Base-by-base conservation (phyloP, 2,113 vertebrate genomes). In the Lampris incognitus region DNA sequence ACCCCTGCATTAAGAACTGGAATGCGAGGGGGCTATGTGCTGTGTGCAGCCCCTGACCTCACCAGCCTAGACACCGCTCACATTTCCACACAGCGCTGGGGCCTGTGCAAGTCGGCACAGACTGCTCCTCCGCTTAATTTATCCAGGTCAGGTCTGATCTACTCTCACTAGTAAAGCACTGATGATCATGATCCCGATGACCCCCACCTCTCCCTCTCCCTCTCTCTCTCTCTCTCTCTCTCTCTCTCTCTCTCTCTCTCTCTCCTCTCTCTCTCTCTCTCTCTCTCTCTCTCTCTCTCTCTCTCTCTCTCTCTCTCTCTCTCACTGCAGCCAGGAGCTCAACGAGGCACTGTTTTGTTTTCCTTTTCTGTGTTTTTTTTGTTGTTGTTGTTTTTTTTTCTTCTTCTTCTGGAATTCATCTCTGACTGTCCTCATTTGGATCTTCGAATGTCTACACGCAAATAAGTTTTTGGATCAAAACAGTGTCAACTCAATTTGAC, bases 61-160 rank as follows among this genome's bases (percentile, higher is more conserved):
- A 64, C 76, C 78, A 50, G 56, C 55, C 78, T 24, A 71, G 73
- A 82, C 37, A 57, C 80, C 42, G 62, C 74, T 93, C 82, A 80
- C 84, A 77, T 90, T 82, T 85, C 81, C 78, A 84, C 74, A 41
- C 76, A 52, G 64, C 38, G 10, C 61, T 24, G 74, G 64, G 69
- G 71, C 52, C 59, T 67, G 63, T 61, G 81, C 79, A 81, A 81
- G 80, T 75, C 80, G 61, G 55, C n/a, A 13, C 72, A 38, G 64
- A 63, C 80, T 66, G 73, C 75, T 84, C 64, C 81, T 76, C 55
- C 78, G 68, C 73, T 90, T 85, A 79, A 88, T 87, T 85, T 81
- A 88, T 87, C 84, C 85, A 80, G 87, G 86, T 90, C 87, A 84
- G 75, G 81, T 80, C 85, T 54, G 68, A 88, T 81, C 79, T 61